These are phyloP conservation scores for Heliconius congener DNA, from an alignment of 1,140 invertebrate species.

Conservation along the genomic window DNA sequence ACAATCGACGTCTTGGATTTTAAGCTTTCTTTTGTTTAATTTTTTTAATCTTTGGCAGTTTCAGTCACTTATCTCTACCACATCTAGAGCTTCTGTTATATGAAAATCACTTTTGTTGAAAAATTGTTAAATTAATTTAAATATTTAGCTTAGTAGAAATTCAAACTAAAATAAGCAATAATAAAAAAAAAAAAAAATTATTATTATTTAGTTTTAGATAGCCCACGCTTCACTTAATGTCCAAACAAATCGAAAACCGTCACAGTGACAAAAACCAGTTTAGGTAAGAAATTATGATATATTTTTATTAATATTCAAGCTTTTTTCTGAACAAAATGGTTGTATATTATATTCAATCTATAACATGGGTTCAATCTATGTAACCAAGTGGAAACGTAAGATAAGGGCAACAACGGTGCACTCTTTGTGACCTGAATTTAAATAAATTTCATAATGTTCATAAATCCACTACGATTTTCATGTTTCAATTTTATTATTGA, in stretches of 20 bases:
- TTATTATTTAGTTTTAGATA: not conserved
- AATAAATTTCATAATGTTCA: not conserved
- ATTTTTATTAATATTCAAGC: not conserved
- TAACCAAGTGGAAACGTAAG: constrained; percentile 27
- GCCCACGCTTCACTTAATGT: not conserved
- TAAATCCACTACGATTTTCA: not conserved
- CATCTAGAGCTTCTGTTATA: no score
- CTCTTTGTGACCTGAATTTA: constrained; percentile 2
- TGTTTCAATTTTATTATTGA: not conserved
- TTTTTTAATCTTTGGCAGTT: no score
- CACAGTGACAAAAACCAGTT: not conserved
- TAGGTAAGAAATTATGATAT: not conserved
- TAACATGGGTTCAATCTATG: constrained; percentile 13
- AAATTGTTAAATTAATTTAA: no score
- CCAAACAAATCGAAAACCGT: no score
- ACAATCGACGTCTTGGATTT: no score
- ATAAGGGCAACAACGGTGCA: constrained; percentile 13
- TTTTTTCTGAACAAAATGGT: not conserved
- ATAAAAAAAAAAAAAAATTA: no score
- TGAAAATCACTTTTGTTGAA: no score
- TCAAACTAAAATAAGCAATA: no score
- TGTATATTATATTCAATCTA: not conserved
- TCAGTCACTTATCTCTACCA: no score
- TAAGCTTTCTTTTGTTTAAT: no score
- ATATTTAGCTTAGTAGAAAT: no score